Conservation (phyloP, 2,113 vertebrate species). For the Lathamus discolor region DNA sequence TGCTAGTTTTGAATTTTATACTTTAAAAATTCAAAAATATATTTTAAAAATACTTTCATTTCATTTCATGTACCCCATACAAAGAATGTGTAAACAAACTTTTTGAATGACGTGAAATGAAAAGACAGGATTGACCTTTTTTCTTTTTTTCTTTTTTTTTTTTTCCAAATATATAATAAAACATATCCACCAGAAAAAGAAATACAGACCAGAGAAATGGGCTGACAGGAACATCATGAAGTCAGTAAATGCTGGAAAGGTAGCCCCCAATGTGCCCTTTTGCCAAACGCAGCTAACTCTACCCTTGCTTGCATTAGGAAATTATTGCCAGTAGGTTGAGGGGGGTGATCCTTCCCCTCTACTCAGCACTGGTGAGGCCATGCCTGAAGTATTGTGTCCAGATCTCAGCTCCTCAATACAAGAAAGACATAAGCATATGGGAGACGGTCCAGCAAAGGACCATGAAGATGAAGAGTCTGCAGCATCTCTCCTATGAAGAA, state of each 20-base stretch:
- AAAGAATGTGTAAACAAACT: background rate
- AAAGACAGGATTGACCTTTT: background rate
- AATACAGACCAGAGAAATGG: background rate
- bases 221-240: background rate
- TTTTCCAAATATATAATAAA: background rate
- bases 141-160: background rate
- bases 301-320: background rate
- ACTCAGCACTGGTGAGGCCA: background rate
- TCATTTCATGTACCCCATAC: background rate
- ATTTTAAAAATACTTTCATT: background rate
- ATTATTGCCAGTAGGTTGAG: background rate
- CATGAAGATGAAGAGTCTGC: background rate
- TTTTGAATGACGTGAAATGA: background rate
- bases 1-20: background rate
- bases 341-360: background rate
- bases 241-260: background rate
- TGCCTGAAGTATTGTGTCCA: background rate
- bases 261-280: background rate
- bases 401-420: background rate
- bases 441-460: background rate
- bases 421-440: background rate
- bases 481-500: background rate
- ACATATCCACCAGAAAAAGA: background rate
- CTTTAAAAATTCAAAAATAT: background rate
- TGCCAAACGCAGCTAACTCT: background rate